Percentiles rank a stretch among this genome's conserved stretches.
Conservation (phyloP, 2,888 invertebrate genomes). For the Deilephila elpenor region DNA sequence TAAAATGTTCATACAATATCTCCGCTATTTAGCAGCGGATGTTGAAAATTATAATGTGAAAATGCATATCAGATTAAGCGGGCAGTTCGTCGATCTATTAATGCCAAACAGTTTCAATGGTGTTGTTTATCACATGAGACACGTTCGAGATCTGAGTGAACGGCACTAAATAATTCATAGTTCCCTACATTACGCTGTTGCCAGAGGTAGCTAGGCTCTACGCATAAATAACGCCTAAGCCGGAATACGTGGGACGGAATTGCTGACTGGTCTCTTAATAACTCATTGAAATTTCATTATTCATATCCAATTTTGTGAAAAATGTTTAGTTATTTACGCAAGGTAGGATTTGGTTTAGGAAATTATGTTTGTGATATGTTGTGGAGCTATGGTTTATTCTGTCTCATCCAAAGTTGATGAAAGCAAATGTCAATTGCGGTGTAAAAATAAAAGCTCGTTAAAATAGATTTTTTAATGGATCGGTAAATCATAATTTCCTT, state of each 20-base stretch:
- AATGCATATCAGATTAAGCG: slow-evolving; percentile 2
- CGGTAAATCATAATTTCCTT: too few species aligned
- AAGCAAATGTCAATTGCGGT: too few species aligned
- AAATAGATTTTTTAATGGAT: too few species aligned
- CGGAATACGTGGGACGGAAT: slow-evolving; percentile 32
- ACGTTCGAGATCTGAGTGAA: slow-evolving; percentile 32
- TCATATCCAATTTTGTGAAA: not conserved
- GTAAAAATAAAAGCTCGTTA: too few species aligned
- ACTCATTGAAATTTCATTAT: slow-evolving; percentile 19
- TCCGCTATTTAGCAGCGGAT: not conserved
- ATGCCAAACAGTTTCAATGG: not conserved
- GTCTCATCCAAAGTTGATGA: not conserved
- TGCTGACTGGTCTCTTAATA: slow-evolving; percentile 5
- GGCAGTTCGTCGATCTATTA: not conserved
- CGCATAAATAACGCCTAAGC: slow-evolving; percentile 37
- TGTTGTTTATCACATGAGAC: slow-evolving; percentile 9
- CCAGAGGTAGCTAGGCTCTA: slow-evolving; percentile 27
- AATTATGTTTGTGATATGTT: not conserved
- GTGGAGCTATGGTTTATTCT: not conserved
- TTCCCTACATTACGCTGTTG: slow-evolving; percentile 34
- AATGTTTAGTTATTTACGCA: not conserved
- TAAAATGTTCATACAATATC: not conserved
- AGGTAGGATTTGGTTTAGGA: not conserved
- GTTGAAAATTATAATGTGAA: not conserved
- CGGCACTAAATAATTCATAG: slow-evolving; percentile 41